These are phyloP conservation scores for Bombylius discolor DNA, from an alignment of 2,888 invertebrate species.

Conservation along the genomic window DNA sequence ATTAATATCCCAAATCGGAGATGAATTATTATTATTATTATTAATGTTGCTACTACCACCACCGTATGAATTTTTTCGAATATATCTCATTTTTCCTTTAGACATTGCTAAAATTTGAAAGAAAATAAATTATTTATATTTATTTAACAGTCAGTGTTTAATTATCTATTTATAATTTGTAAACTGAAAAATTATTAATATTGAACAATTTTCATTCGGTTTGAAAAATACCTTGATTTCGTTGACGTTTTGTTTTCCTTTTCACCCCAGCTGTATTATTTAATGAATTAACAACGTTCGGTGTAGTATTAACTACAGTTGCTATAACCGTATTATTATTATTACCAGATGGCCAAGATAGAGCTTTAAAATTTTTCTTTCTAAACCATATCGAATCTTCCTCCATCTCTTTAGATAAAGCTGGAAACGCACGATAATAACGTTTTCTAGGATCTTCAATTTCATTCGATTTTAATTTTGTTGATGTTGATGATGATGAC, in stretches of 20 bases:
- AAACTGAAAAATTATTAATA: too few relatives aligned
- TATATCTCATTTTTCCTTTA: constrained; percentile 20
- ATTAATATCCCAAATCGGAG: constrained; percentile 29
- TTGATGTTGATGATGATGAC: neutral
- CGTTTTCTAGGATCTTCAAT: constrained; percentile 51
- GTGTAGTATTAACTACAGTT: constrained; percentile 7
- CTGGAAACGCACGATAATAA: constrained; percentile 68
- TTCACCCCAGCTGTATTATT: constrained; percentile 26
- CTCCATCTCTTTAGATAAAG: constrained; percentile 43
- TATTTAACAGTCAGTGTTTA: neutral
- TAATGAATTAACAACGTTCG: constrained; percentile 19
- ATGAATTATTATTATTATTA: constrained; percentile 5
- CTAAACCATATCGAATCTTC: constrained; percentile 22
- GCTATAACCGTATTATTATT: neutral
- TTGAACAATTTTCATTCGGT: neutral
- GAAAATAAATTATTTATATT: neutral
- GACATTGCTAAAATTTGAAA: constrained; percentile 18
- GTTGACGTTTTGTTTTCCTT: constrained; percentile 27
- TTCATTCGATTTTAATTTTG: constrained; percentile 7
- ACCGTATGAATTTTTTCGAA: constrained; percentile 19
- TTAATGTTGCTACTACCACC: neutral
- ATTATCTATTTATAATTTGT: neutral
- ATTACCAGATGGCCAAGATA: constrained; percentile 22
- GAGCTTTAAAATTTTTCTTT: constrained; percentile 22
- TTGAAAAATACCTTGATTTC: constrained; percentile 23